These are phyloP conservation scores for Tachysurus fulvidraco DNA, from an alignment of 2,113 vertebrate genomes.

Conservation along the genomic window DNA sequence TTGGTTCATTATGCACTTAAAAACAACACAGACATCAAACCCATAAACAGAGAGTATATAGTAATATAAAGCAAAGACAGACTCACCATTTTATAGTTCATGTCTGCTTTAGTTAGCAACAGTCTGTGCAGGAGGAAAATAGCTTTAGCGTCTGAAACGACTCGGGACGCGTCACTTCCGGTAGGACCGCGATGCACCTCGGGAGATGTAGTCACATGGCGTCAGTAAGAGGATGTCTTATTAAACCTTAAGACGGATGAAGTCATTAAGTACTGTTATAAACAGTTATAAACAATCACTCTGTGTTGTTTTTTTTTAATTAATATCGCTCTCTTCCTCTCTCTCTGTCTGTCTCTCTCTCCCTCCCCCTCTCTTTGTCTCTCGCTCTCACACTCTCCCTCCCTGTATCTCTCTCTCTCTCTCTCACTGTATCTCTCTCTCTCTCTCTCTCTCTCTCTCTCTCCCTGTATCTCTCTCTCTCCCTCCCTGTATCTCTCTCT, in stretches of 20 bases:
- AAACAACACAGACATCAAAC: background rate
- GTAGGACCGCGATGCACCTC: background rate
- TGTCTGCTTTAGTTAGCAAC: background rate
- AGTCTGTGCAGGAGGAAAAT: background rate
- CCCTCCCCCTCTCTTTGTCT: too few relatives aligned
- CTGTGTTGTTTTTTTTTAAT: too few relatives aligned
- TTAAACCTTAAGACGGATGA: background rate
- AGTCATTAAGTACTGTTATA: too few relatives aligned
- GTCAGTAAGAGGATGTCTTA: background rate
- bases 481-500: too few relatives aligned
- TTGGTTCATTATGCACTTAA: background rate
- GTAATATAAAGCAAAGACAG: background rate
- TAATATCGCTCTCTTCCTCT: too few relatives aligned
- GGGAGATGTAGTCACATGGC: conserved; percentile 7
- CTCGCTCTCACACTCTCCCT: too few relatives aligned
- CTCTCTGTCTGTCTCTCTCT: too few relatives aligned
- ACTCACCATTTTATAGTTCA: background rate
- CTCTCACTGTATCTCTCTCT: too few relatives aligned
- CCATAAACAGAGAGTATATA: background rate
- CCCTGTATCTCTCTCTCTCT: too few relatives aligned
- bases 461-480: too few relatives aligned
- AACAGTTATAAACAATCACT: too few relatives aligned
- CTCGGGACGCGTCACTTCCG: background rate
- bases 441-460: too few relatives aligned
- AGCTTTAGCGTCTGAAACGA: background rate